Evolutionary conservation across 2,888 invertebrate species (phyloP).

Genomic region (Tupiocoris notatus): DNA sequence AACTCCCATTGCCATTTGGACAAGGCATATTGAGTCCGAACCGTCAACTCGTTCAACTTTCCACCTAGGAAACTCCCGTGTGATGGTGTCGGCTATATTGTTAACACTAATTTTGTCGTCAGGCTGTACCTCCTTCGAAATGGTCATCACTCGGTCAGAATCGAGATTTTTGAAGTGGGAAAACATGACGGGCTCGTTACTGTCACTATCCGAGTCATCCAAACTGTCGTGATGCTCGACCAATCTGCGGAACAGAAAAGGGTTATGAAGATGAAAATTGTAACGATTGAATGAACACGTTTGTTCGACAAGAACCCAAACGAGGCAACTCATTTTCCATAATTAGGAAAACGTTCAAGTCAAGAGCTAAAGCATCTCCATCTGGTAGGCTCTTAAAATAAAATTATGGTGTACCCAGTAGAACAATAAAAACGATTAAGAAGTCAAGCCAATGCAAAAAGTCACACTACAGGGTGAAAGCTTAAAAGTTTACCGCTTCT

Average conservation of each 20-base stretch:
- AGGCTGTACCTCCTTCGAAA: background rate
- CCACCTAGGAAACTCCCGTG: constrained; percentile 25
- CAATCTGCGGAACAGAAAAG: constrained; percentile 14
- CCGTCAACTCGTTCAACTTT: constrained; percentile 13
- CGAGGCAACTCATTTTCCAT: no score
- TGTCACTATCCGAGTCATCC: constrained; percentile 22
- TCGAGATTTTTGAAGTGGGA: constrained; percentile 25
- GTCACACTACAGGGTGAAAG: no score
- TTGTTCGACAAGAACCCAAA: no score
- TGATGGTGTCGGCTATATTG: constrained; percentile 23
- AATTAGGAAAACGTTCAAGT: no score
- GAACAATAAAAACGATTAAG: no score
- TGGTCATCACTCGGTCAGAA: background rate
- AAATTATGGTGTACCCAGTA: no score
- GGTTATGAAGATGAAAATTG: no score
- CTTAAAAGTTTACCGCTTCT: no score
- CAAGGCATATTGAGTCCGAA: constrained; percentile 14
- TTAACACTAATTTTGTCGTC: constrained; percentile 22
- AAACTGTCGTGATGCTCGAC: constrained; percentile 32
- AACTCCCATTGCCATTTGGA: background rate
- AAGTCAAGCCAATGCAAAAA: no score
- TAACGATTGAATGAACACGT: no score
- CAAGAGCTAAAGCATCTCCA: no score
- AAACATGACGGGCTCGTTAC: constrained; percentile 15
- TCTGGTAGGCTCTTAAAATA: no score